Percentiles rank a stretch among this genome's conserved stretches.
These are phyloP conservation scores for Steinernema hermaphroditum DNA, from an alignment of 2,888 invertebrate species.

Conservation along the genomic window DNA sequence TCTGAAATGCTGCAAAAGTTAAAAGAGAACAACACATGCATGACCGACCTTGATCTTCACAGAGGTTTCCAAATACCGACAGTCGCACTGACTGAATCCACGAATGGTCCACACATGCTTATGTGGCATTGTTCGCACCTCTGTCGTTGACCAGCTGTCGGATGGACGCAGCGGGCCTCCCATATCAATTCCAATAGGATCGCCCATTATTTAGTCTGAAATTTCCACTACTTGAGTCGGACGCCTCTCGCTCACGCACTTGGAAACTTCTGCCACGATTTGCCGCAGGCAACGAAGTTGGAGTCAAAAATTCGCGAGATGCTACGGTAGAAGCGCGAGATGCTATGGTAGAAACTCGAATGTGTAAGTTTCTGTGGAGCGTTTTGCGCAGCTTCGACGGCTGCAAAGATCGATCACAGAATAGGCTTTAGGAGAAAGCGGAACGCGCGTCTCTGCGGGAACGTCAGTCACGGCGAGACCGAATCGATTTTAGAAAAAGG, in stretches of 20 bases:
- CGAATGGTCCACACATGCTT: conserved; percentile 64
- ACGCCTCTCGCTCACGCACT: too few species aligned
- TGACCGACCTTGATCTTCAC: conserved; percentile 52
- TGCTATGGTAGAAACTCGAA: too few species aligned
- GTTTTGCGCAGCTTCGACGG: too few species aligned
- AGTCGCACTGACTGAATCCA: conserved; percentile 64
- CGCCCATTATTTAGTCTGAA: conserved; percentile 9
- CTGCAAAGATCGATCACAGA: too few species aligned
- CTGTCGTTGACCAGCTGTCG: conserved; percentile 57
- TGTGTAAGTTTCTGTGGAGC: too few species aligned
- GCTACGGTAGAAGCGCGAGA: too few species aligned
- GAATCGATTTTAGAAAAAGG: conserved; percentile 23
- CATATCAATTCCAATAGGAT: conserved; percentile 19
- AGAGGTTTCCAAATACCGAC: conserved; percentile 64
- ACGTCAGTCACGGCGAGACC: conserved; percentile 5
- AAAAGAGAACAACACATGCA: conserved; percentile 15
- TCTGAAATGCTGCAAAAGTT: background rate
- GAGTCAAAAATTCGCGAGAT: too few species aligned
- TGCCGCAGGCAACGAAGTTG: too few species aligned
- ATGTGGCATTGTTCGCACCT: conserved; percentile 54
- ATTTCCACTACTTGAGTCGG: background rate
- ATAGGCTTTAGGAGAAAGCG: background rate
- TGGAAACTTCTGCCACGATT: too few species aligned
- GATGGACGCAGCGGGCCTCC: conserved; percentile 31
- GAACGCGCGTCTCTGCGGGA: background rate